Evolutionary conservation across 2,113 vertebrate species (phyloP), one percentile per base, ranked within the genome.

Genomic region (cat (Felis catus)): DNA sequence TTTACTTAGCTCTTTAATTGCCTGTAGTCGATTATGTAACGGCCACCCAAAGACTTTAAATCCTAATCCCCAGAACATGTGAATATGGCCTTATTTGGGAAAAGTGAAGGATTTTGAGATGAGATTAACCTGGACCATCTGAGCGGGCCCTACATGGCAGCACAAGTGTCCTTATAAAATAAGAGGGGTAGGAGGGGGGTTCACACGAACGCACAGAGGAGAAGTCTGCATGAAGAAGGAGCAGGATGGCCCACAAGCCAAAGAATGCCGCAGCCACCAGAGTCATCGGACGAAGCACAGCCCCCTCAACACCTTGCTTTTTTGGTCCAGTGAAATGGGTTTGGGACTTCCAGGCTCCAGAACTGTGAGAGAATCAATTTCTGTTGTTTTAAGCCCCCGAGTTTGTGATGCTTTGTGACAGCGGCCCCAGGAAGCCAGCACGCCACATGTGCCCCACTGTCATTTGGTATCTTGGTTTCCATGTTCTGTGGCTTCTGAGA

Each of bases 1-100:
- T 68, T 91, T 81, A 92, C 36, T 88, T 85, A 63, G 85, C 51
- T 73, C 63, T 31, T 83, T 79, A 92, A 97, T 80, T 88, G 61
- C 82, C 85, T 91, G 16, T 68, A 31, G 70, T 61, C 51, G 23
- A 53, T 87, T 78, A 70, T 36, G 41, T 18, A 90, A 95, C 5
- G 48, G 45, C 55, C 65, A 66, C 51, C 68, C 55, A 82, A 73
- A 74, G 70, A 73, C 48, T n/a, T 4, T 51, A 85, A 51, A 10
- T n/a, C 61, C 58, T 68, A 45, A 83, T 27, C 53, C 71, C n/a
- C 23, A 39, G 45, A 19, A 58, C 1, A 1, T 7, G 48, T 51
- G 33, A 23, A 80, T 19, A 29, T 25, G 81, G 81, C 61, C 91
- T 91, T 91, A 55, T 86, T 73, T 93, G 78, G 93, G 33, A 71